Percentiles rank a stretch among this genome's conserved stretches.
phyloP scores from a whole-genome alignment of 2,888 invertebrate genomes.

The Erynnis tages region DNA sequence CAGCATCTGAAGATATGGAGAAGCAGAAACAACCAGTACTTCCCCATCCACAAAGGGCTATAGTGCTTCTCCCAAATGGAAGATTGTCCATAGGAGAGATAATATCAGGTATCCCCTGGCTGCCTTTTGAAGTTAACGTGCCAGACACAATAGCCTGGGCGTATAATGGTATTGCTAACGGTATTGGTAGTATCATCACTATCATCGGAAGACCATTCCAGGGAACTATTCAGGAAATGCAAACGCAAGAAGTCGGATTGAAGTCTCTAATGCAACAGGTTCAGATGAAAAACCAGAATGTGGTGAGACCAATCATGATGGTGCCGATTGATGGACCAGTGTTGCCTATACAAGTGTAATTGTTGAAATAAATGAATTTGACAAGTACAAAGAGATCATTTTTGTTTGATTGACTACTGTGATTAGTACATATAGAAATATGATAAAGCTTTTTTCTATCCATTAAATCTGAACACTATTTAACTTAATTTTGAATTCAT shows the following conservation, averaged over 20 bases:
- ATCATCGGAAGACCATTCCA: conserved; percentile 52
- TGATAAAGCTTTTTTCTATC: no score
- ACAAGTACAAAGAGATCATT: background rate
- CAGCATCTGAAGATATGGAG: conserved; percentile 38
- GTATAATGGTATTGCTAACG: conserved; percentile 53
- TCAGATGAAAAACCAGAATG: conserved; percentile 36
- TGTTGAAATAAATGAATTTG: conserved; percentile 6
- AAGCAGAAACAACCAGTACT: background rate
- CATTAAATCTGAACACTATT: no score
- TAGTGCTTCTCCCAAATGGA: conserved; percentile 45
- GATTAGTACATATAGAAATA: no score
- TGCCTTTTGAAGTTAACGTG: conserved; percentile 84
- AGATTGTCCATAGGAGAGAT: conserved; percentile 64
- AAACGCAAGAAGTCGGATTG: conserved; percentile 30
- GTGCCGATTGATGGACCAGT: conserved; percentile 44
- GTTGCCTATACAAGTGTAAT: conserved; percentile 39
- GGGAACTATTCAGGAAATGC: conserved; percentile 11
- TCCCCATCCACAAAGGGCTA: conserved; percentile 34
- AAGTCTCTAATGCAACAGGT: conserved; percentile 45
- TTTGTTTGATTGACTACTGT: no score
- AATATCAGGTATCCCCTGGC: conserved; percentile 77
- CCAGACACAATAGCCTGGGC: conserved; percentile 79
- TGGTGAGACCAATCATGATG: conserved; percentile 46
- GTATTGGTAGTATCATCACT: conserved; percentile 49
- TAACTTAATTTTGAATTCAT: no score